Evolutionary conservation across 2,888 invertebrate genomes (phyloP), one percentile per base, ranked within the genome.

Genomic region (Trichopoda pennipes): DNA sequence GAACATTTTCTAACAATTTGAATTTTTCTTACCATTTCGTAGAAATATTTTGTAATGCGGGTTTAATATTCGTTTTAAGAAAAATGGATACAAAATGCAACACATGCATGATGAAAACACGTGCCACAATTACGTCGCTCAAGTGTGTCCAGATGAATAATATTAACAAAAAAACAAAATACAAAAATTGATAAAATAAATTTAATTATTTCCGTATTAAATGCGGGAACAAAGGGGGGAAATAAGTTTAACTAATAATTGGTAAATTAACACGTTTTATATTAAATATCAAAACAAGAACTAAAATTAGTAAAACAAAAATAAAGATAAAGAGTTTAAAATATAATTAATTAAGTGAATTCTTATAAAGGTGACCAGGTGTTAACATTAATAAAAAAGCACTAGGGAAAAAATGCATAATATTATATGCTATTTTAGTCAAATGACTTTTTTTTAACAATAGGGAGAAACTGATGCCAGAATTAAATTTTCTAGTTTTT

Each of bases 71-170:
- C 1, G n/a, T 32, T 61, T n/a, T 23, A 38, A 42, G 21, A 8
- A n/a, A 17, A 19, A 9, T 9, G 7, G 19, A 44, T 17, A 14
- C 14, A 47, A 21, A 21, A 21, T 49, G 35, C 17, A 78, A 66
- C 53, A 64, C 21, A 63, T 74, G 56, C 35, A 35, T 12, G 38
- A 6, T 38, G 38, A 10, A 14, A 77, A 70, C 84, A 83, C 84
- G 84, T 84, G 84, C 84, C 80, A 66, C 58, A 83, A 81, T 79
- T 80, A 49, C 72, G 77, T 72, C 68, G 55, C 77, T 61, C 72
- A 80, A 70, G 53, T 74, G 69, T 68, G 75, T 60, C 23, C 56
- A 69, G 47, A 61, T 61, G 60, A 38, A 47, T 32, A 19, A 17
- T 23, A n/a, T 19, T 17, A 42, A 17, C 42, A n/a, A 35, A 51